phyloP scores from a whole-genome alignment of 2,888 invertebrate species.

The Drosophila eohydei region DNA sequence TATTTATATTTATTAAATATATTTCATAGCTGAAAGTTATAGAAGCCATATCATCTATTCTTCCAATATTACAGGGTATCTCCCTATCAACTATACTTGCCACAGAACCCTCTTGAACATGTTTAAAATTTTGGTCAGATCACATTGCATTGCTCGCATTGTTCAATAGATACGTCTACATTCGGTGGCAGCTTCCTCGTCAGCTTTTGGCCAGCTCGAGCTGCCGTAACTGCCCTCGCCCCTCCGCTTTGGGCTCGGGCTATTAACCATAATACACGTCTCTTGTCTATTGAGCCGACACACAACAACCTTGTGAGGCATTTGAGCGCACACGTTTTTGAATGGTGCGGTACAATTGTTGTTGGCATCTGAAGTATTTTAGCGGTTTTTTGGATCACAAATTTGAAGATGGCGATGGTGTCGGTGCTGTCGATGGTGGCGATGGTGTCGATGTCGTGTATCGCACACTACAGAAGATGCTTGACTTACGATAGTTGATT shows the following conservation, averaged over 20 bases:
- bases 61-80: background rate
- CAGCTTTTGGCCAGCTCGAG: constrained; percentile 39
- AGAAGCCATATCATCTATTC: background rate
- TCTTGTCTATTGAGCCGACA: constrained; percentile 34
- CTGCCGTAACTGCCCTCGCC: background rate
- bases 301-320: constrained; percentile 59
- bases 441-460: constrained; percentile 58
- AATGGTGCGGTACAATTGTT: constrained; percentile 27
- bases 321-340: constrained; percentile 57
- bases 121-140: constrained; percentile 27
- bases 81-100: accelerated
- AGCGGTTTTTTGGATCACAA: constrained; percentile 25
- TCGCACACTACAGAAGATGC: constrained; percentile 62
- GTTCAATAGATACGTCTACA: constrained; percentile 25
- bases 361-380: constrained; percentile 22
- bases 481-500: constrained; percentile 72
- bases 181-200: constrained; percentile 66
- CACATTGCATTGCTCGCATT: constrained; percentile 54
- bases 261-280: constrained; percentile 44
- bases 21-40: too few relatives aligned
- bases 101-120: background rate
- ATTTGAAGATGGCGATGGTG: constrained; percentile 42
- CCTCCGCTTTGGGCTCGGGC: constrained; percentile 10
- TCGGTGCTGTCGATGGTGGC: background rate
- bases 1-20: too few relatives aligned